These are phyloP conservation scores for Machimus atricapillus DNA, from an alignment of 2,888 invertebrate species.

Conservation along the genomic window DNA sequence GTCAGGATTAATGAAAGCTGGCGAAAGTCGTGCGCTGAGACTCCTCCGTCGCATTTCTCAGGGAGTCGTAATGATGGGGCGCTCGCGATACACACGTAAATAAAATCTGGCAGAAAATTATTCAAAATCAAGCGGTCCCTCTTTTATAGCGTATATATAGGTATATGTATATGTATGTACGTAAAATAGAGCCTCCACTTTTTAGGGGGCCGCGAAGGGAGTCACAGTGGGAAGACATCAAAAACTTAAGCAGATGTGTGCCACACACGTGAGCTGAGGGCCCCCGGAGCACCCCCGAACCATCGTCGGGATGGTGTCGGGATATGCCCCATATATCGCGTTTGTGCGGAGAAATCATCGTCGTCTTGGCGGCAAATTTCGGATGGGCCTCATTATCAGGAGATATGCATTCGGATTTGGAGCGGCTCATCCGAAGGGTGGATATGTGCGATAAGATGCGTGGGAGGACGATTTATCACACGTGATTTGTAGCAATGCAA, in stretches of 20 bases:
- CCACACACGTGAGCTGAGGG: background rate
- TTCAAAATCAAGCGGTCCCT: background rate
- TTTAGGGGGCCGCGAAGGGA: background rate
- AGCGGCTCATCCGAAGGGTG: background rate
- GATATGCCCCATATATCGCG: background rate
- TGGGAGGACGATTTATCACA: background rate
- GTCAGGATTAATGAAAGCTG: slow-evolving; percentile 34
- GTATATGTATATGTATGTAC: background rate
- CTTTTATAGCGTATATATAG: background rate
- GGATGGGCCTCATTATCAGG: background rate
- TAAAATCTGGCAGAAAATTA: slow-evolving; percentile 12
- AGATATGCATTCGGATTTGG: background rate
- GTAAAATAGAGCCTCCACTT: background rate
- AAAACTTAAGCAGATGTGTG: background rate
- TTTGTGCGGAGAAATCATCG: background rate
- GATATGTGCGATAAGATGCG: background rate
- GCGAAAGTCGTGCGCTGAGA: slow-evolving; percentile 11
- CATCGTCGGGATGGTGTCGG: background rate
- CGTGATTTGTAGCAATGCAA: background rate
- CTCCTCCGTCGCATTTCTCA: background rate
- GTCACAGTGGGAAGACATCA: background rate
- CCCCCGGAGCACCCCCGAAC: too few species aligned
- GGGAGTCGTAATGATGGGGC: slow-evolving; percentile 1
- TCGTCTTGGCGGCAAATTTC: background rate
- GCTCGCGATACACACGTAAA: background rate